Evolutionary conservation across 2,113 vertebrate genomes (phyloP).

Genomic region (Gadus macrocephalus): DNA sequence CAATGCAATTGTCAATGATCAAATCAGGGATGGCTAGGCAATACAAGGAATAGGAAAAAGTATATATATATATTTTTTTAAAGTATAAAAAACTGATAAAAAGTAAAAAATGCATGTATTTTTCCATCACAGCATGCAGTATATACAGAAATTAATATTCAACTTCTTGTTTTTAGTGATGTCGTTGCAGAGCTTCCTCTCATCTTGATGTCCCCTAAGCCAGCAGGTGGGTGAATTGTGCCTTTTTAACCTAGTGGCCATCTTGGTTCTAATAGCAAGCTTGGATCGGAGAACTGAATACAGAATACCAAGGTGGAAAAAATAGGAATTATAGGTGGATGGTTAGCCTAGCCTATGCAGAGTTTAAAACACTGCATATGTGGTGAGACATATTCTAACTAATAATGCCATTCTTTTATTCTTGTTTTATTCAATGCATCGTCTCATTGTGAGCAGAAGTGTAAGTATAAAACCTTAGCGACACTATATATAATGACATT

Average conservation of each 20-base stretch:
- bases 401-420: constrained; percentile 10
- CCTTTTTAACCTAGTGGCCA: too few species aligned
- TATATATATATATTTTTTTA: too few species aligned
- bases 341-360: neutral
- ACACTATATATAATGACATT: neutral
- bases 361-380: neutral
- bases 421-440: constrained; percentile 16
- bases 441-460: constrained; percentile 58
- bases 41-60: too few species aligned
- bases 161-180: constrained; percentile 62
- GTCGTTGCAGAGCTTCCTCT: constrained; percentile 80
- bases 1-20: too few species aligned
- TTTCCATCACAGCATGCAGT: too few species aligned
- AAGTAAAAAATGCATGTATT: too few species aligned
- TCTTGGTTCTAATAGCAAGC: neutral
- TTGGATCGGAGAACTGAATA: neutral
- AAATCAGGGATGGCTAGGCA: too few species aligned
- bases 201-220: constrained; percentile 85
- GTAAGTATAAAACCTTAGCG: constrained; percentile 54
- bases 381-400: neutral
- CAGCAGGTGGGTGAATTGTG: constrained; percentile 55
- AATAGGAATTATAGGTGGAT: neutral
- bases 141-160: neutral
- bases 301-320: neutral
- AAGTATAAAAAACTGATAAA: too few species aligned